Evolutionary conservation across 2,797 vertebrate species (phyloP).

Genomic region (Chiloscyllium punctatum): DNA sequence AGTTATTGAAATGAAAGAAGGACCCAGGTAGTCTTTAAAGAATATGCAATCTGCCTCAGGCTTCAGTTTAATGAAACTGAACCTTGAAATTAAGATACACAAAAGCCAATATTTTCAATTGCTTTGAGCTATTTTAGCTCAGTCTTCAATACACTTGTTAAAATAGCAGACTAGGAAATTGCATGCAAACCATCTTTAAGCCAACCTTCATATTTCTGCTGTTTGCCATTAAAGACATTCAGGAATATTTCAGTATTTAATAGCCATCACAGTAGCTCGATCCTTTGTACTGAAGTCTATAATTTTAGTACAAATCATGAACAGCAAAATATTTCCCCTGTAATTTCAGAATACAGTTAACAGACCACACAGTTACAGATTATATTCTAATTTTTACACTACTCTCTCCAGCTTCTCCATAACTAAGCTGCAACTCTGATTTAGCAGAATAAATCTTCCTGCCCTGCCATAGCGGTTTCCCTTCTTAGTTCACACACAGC

Average conservation of each 20-base stretch:
- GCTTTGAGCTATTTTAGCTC: background rate
- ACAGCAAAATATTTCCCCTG: background rate
- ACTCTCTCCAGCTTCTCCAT: background rate
- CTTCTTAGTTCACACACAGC: background rate
- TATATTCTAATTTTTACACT: background rate
- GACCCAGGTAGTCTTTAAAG: background rate
- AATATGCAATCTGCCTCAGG: background rate
- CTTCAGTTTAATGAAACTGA: background rate
- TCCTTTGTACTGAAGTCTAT: background rate
- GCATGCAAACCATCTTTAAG: background rate
- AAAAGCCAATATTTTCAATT: background rate
- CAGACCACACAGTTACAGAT: background rate
- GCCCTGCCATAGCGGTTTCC: background rate
- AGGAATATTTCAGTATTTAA: background rate
- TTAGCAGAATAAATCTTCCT: background rate
- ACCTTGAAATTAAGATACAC: background rate
- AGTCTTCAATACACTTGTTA: background rate
- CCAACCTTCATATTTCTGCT: background rate
- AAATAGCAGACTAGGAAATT: background rate
- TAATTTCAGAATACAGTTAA: background rate
- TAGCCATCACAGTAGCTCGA: background rate
- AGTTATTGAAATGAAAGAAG: background rate
- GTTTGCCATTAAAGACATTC: background rate
- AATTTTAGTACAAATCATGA: background rate
- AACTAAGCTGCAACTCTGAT: background rate